Base-by-base conservation (phyloP, 2,888 invertebrate genomes). In the Drosophila mayaguana region DNA sequence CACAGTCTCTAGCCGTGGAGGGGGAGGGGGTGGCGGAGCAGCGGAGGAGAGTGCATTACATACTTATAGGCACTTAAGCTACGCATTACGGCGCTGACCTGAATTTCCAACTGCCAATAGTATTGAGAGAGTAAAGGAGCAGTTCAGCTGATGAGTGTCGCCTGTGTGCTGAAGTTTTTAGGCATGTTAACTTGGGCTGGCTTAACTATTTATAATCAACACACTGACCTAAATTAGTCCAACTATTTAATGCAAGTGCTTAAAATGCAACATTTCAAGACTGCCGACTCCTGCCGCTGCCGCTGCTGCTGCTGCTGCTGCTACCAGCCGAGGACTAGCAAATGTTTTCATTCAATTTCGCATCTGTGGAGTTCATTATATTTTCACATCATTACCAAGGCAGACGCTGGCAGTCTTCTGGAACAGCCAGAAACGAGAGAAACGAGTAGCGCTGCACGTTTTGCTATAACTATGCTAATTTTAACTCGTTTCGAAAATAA, bases 381-480 rank as follows among this genome's bases (percentile, higher is more conserved):
- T 77, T 73, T 76, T 62, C 73, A 89, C 89, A 86, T 88, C 85
- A 84, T 86, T 86, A 88, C 81, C 72, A 76, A 81, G 80, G 72
- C 79, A 68, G 51, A 62, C 43, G 45, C 28, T 48, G 72, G 45
- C 53, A 69, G 38, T 57, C 45, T 50, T 51, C 42, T 50, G 36
- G 40, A 68, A 57, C 32, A 51, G 68, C 51, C 45, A 46, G 68
- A 56, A 51, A 34, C 53, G 42, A 32, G 11, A 54, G 68, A 56
- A 51, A 34, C 53, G 42, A 32, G 11, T 40, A 18, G 51, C 34
- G 28, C 34, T 22, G 68, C 55, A 66, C 43, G 75, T 78, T 71
- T 70, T 48, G 72, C 77, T 70, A 75, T 86, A 89, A 86, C 85
- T 86, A 86, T 89, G 85, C 89, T 86, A 89, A 86, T 86, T 89